A percentile compares a stretch with the other conserved stretches of the same genome.
phyloP scores from a whole-genome alignment of 2,888 invertebrate species.

The Aquatica leii region DNA sequence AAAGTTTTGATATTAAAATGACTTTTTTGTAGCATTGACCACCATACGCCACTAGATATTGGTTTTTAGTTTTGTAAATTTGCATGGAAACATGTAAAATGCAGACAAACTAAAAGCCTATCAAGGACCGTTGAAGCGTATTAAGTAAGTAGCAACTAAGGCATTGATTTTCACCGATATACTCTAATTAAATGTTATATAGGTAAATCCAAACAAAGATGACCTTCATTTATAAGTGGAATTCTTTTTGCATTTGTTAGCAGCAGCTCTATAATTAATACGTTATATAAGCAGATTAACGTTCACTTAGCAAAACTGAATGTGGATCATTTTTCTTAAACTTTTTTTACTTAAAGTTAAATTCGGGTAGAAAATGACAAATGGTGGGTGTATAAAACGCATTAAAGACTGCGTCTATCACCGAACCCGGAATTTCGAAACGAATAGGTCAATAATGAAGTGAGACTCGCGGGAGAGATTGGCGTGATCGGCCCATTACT shows the following conservation, averaged over 20 bases:
- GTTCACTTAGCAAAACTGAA: too few species aligned
- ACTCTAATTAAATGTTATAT: conserved; percentile 50
- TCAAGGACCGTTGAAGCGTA: too few species aligned
- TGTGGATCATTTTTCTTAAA: too few species aligned
- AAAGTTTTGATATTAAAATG: too few species aligned
- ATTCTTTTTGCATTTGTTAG: conserved; percentile 52
- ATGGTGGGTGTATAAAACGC: background rate
- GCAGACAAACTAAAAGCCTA: too few species aligned
- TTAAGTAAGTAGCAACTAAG: too few species aligned
- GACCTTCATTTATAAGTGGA: conserved; percentile 53
- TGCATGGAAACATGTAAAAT: too few species aligned
- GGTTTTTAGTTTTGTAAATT: too few species aligned
- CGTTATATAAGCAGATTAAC: conserved; percentile 53
- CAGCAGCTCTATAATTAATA: conserved; percentile 50
- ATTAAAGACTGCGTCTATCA: conserved; percentile 12
- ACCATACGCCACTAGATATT: too few species aligned
- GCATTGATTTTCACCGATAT: conserved; percentile 39
- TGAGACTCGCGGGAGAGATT: conserved; percentile 55
- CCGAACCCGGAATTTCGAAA: conserved; percentile 21
- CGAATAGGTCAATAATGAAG: conserved; percentile 56
- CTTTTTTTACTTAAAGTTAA: too few species aligned
- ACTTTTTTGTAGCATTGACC: too few species aligned
- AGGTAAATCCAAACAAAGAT: conserved; percentile 50
- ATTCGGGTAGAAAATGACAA: background rate
- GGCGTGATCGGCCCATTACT: conserved; percentile 54